Conservation (phyloP, 2,888 invertebrate genomes). For the Scaptodrosophila latifasciaeformis region DNA sequence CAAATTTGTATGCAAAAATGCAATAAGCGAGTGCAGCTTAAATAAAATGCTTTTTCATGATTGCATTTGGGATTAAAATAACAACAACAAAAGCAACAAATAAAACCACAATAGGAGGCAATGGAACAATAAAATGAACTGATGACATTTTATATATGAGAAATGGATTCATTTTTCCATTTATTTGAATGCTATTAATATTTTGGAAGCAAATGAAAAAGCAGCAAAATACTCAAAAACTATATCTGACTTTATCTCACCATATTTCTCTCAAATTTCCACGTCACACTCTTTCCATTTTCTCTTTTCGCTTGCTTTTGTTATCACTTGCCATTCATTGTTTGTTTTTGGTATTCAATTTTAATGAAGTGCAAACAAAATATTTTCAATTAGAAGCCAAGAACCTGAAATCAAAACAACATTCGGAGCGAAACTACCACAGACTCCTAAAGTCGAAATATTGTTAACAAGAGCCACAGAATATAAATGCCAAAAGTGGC, state of each 20-base stretch:
- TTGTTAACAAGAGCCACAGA: conserved; percentile 1
- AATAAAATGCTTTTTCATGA: conserved; percentile 67
- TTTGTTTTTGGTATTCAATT: conserved; percentile 34
- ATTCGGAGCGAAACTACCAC: conserved; percentile 4
- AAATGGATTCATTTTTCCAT: too few species aligned
- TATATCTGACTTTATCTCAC: too few species aligned
- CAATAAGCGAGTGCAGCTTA: conserved; percentile 64
- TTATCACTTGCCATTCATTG: too few species aligned
- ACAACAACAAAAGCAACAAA: conserved; percentile 11
- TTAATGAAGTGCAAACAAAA: conserved; percentile 68
- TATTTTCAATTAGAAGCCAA: conserved; percentile 59
- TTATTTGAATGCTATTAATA: too few species aligned
- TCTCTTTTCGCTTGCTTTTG: too few species aligned
- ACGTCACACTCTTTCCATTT: too few species aligned
- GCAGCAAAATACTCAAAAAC: too few species aligned
- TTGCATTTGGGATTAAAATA: conserved; percentile 62
- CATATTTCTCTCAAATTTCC: too few species aligned
- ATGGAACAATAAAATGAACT: too few species aligned
- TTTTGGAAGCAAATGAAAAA: too few species aligned
- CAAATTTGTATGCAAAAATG: conserved; percentile 61
- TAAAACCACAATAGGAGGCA: neutral
- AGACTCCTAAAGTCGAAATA: conserved; percentile 3
- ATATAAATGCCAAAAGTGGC: conserved; percentile 39
- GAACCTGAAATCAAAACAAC: conserved; percentile 21
- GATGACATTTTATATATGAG: too few species aligned